Conservation (phyloP, 37 sponge, comb jelly and placozoan species). For the Theonella swinhoei region DNA sequence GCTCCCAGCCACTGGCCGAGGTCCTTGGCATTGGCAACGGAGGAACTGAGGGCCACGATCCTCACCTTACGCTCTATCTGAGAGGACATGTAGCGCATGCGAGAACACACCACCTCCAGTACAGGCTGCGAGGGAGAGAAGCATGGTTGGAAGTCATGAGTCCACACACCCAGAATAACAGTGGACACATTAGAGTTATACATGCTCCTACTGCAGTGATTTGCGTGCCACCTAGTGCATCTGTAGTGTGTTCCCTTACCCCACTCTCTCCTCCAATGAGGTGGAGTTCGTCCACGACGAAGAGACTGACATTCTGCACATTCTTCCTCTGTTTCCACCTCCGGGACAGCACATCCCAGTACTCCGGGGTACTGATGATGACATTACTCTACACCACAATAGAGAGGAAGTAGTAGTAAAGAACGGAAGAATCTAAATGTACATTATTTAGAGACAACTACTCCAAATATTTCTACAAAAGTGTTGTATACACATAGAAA, state of each 20-base stretch:
- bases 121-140: conserved; percentile 62
- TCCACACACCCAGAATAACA: background rate
- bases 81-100: conserved; percentile 97
- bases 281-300: conserved; percentile 94
- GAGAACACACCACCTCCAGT: conserved; percentile 93
- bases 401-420: background rate
- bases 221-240: too few species aligned
- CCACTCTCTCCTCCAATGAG: conserved; percentile 96
- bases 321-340: conserved; percentile 99
- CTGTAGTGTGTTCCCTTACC: conserved; percentile 36
- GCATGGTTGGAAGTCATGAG: background rate
- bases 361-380: conserved; percentile 91
- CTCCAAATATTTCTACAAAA: too few species aligned
- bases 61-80: conserved; percentile 93
- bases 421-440: too few species aligned
- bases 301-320: conserved; percentile 94
- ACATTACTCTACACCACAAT: conserved; percentile 74
- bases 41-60: conserved; percentile 91
- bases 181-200: background rate
- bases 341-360: conserved; percentile 97
- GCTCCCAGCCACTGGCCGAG: conserved; percentile 98
- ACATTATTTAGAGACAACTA: too few species aligned
- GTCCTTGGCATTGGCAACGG: conserved; percentile 98
- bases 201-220: background rate
- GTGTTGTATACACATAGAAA: too few species aligned